Percentiles rank a stretch among this genome's conserved stretches.
These are phyloP conservation scores for Drosophila tristis DNA, from an alignment of 1,140 invertebrate genomes.

Conservation along the genomic window DNA sequence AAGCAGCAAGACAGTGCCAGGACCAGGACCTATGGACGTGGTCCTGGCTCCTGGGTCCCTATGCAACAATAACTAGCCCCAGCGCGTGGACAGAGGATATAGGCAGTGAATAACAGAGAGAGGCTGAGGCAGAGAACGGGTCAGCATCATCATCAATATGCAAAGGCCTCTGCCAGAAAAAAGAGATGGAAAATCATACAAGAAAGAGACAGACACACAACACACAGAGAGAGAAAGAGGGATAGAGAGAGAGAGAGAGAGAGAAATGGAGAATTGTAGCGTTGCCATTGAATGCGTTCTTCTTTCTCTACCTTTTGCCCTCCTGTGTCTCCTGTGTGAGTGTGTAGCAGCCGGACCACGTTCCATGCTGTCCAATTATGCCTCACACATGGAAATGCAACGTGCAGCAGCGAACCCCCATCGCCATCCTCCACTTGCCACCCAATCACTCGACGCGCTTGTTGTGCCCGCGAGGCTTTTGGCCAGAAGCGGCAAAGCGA, in stretches of 20 bases:
- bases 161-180: slow-evolving; percentile 42
- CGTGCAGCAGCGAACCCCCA: slow-evolving; percentile 41
- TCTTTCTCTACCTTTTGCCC: slow-evolving; percentile 14
- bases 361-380: slow-evolving; percentile 73
- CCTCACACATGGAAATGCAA: slow-evolving; percentile 79
- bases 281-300: slow-evolving; percentile 31
- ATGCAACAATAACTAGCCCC: slow-evolving; percentile 47
- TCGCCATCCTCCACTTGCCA: not conserved
- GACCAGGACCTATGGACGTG: slow-evolving; percentile 22
- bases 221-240: not conserved
- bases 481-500: slow-evolving; percentile 68
- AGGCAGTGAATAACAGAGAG: not conserved
- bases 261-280: slow-evolving; percentile 9
- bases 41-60: slow-evolving; percentile 14
- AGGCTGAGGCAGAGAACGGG: slow-evolving; percentile 25
- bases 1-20: not conserved
- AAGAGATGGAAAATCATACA: slow-evolving; percentile 12
- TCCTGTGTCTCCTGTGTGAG: too few species aligned
- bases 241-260: not conserved
- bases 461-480: slow-evolving; percentile 66
- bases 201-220: slow-evolving; percentile 14
- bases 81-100: slow-evolving; percentile 7
- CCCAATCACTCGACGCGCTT: slow-evolving; percentile 73
- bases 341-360: slow-evolving; percentile 6
- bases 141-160: slow-evolving; percentile 72